Evolutionary conservation across 2,888 invertebrate species (phyloP).

Genomic region (Polymixis flavicincta): DNA sequence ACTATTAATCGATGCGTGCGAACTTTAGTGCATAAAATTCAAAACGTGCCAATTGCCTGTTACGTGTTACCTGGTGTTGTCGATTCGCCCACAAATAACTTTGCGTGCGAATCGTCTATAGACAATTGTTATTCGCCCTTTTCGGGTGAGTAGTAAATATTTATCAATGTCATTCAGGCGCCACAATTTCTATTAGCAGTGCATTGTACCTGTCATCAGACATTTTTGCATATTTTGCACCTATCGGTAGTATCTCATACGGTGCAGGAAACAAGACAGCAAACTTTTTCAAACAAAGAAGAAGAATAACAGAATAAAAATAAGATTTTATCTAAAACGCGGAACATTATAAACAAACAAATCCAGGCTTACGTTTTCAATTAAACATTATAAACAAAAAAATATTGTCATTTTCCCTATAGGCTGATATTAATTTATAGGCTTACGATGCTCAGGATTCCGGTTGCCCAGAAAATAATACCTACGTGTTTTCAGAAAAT

Average conservation of each 20-base stretch:
- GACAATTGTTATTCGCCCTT: no score
- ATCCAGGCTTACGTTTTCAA: conserved; percentile 60
- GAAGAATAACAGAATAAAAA: conserved; percentile 17
- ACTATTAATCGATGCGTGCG: background rate
- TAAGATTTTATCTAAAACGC: conserved; percentile 16
- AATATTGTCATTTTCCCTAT: conserved; percentile 59
- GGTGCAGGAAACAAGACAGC: background rate
- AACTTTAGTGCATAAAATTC: no score
- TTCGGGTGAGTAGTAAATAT: no score
- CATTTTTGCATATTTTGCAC: background rate
- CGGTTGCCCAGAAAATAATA: conserved; percentile 46
- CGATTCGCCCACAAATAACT: background rate
- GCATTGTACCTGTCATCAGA: background rate
- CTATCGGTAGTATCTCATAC: background rate
- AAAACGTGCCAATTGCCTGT: no score
- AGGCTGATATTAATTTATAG: conserved; percentile 54
- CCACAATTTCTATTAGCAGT: background rate
- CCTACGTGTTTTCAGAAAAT: conserved; percentile 54
- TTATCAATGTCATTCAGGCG: background rate
- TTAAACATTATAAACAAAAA: conserved; percentile 57
- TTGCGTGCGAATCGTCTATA: no score
- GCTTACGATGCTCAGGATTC: conserved; percentile 48
- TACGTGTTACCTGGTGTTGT: no score
- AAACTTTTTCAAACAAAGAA: background rate
- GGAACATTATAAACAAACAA: conserved; percentile 35